Conservation (phyloP, 53 echinoderm and acorn worm species). For the Antedon mediterranea region DNA sequence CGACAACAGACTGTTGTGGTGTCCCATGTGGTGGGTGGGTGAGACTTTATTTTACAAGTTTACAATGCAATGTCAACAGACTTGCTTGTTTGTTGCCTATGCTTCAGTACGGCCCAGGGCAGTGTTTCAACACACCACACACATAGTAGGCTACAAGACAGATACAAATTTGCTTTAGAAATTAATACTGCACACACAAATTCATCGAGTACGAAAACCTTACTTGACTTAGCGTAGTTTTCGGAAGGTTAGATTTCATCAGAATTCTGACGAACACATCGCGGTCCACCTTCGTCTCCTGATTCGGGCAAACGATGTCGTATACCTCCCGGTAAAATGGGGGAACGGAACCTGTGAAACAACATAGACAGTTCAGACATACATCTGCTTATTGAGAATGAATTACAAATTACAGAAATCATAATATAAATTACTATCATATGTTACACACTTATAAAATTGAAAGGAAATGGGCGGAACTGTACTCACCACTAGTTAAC, state of each 20-base stretch:
- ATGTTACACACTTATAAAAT: background rate
- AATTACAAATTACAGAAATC: background rate
- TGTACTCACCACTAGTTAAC: constrained; percentile 4
- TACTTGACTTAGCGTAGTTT: constrained; percentile 76
- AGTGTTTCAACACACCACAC: no score
- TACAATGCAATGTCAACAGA: no score
- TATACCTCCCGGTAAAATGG: constrained; percentile 91
- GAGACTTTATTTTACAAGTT: no score
- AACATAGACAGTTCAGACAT: background rate
- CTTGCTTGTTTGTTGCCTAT: no score
- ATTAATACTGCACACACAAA: no score
- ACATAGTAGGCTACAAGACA: no score
- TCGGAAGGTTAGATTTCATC: constrained; percentile 86
- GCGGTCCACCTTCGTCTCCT: constrained; percentile 68
- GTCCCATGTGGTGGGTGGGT: no score
- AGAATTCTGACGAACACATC: constrained; percentile 87
- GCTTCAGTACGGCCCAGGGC: no score
- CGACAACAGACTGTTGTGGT: no score
- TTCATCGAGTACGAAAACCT: background rate
- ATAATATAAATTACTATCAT: background rate
- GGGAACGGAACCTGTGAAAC: constrained; percentile 58
- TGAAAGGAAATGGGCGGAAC: background rate
- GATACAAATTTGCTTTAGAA: no score
- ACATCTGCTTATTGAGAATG: background rate
- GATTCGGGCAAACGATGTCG: constrained; percentile 81